A percentile compares a stretch with the other conserved stretches of the same genome.
These are phyloP conservation scores for Zaprionus davidi DNA, from an alignment of 1,140 invertebrate genomes.

Conservation along the genomic window DNA sequence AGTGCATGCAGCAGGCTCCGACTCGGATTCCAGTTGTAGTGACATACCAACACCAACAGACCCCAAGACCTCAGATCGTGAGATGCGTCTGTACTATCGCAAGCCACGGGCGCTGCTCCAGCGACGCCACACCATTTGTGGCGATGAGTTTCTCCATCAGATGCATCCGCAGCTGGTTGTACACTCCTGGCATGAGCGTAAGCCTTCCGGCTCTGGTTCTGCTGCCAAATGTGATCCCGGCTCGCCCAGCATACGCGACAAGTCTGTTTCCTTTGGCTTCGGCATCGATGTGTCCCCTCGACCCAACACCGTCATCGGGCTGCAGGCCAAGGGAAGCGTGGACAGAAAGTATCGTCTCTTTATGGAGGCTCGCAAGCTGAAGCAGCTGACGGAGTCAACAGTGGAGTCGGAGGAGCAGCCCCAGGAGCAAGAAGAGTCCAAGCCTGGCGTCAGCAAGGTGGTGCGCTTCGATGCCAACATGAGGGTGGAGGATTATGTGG, in stretches of 20 bases:
- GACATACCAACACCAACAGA: slow-evolving; percentile 81
- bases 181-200: slow-evolving; percentile 71
- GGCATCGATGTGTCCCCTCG: slow-evolving; percentile 88
- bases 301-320: slow-evolving; percentile 88
- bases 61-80: slow-evolving; percentile 65
- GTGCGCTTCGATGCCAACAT: slow-evolving; percentile 80
- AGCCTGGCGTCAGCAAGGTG: slow-evolving; percentile 83
- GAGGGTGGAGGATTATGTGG: slow-evolving; percentile 78
- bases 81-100: slow-evolving; percentile 88
- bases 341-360: slow-evolving; percentile 55
- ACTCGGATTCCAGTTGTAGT: slow-evolving; percentile 82
- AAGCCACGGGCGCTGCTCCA: slow-evolving; percentile 91
- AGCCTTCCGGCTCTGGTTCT: slow-evolving; percentile 36
- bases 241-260: slow-evolving; percentile 86
- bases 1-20: slow-evolving; percentile 58
- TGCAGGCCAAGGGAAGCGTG: slow-evolving; percentile 56
- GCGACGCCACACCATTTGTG: slow-evolving; percentile 94
- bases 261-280: slow-evolving; percentile 89
- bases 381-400: slow-evolving; percentile 65
- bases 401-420: slow-evolving; percentile 62
- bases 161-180: slow-evolving; percentile 67
- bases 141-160: slow-evolving; percentile 83
- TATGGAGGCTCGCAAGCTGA: slow-evolving; percentile 57
- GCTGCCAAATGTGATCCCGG: slow-evolving; percentile 78
- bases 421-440: slow-evolving; percentile 56